Evolutionary conservation across 1,140 invertebrate genomes (phyloP), one percentile per base, ranked within the genome.

Genomic region (Drosophila punjabiensis): DNA sequence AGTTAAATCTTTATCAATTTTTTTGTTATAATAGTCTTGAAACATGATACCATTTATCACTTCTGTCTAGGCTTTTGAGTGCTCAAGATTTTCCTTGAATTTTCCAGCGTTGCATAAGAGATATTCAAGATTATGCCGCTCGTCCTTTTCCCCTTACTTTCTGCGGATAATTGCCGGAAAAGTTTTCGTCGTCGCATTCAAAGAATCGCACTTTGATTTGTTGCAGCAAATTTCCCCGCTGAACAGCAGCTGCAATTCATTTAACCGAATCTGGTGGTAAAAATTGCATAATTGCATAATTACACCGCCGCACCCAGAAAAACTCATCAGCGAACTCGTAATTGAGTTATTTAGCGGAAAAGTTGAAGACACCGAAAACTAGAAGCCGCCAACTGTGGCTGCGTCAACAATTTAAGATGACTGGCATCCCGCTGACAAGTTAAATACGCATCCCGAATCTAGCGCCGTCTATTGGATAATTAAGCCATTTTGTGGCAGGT

Each of bases 401-500:
- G 50, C 58, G 61, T 32, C 53, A 37, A 47, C 78, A 82, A 86
- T 86, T 87, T 86, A 82, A 86, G 81, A 78, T 87, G 83, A 86
- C 52, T 86, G 82, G 76, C 79, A 82, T 9, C n/a, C 47, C 85
- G 81, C 65, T 88, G 85, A 89, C 85, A 87, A 80, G 79, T 73
- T 82, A 80, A 87, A 82, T 87, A 56, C 83, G 67, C 37, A 45
- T 41, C 48, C 59, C 24, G 39, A 63, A 82, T 74, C 81, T 75
- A 80, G 67, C 50, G 0, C 11, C 87, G 79, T 86, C 82, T 90
- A 90, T 91, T 90, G 73, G 86, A 90, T 90, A 90, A 90, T 90
- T 90, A 90, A 90, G 87, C 86, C 86, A 90, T 80, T 90, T 90
- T 85, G 82, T 81, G 82, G 81, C 87, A 90, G 86, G 73, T 90